phyloP scores from a whole-genome alignment of 2,113 vertebrate genomes.

The Gasterosteus nipponicus region DNA sequence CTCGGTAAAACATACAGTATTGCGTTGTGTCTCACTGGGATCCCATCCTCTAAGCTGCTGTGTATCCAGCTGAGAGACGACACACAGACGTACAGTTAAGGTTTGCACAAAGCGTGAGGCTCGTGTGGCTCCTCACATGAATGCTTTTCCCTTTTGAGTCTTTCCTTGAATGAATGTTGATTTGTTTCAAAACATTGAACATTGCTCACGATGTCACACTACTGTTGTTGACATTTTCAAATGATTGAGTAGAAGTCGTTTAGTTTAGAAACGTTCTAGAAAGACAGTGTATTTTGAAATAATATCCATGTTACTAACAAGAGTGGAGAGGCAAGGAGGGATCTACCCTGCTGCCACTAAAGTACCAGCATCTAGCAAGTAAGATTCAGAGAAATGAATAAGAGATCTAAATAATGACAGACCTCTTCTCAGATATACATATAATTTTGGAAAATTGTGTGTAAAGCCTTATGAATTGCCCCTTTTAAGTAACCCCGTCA shows the following conservation, averaged over 20 bases:
- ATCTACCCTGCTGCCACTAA: not conserved
- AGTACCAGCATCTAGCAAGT: not conserved
- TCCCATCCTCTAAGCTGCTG: no score
- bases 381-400: not conserved
- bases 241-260: no score
- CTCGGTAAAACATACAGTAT: not conserved
- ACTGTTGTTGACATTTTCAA: not conserved
- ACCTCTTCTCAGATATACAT: not conserved
- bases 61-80: not conserved
- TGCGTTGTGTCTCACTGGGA: not conserved
- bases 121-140: constrained; percentile 10
- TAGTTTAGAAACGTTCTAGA: not conserved
- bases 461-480: not conserved
- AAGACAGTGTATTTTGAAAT: not conserved
- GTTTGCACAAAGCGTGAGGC: constrained; percentile 10
- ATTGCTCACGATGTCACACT: not conserved
- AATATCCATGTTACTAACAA: not conserved
- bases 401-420: not conserved
- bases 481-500: not conserved
- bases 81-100: constrained; percentile 35
- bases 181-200: not conserved
- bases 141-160: constrained; percentile 7
- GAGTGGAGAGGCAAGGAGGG: not conserved
- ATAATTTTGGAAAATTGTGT: not conserved
- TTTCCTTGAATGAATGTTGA: not conserved